A percentile compares a stretch with the other conserved stretches of the same genome.
Conservation (phyloP, 64 coral and sea anemone genomes). For the Montipora efflorescens region DNA sequence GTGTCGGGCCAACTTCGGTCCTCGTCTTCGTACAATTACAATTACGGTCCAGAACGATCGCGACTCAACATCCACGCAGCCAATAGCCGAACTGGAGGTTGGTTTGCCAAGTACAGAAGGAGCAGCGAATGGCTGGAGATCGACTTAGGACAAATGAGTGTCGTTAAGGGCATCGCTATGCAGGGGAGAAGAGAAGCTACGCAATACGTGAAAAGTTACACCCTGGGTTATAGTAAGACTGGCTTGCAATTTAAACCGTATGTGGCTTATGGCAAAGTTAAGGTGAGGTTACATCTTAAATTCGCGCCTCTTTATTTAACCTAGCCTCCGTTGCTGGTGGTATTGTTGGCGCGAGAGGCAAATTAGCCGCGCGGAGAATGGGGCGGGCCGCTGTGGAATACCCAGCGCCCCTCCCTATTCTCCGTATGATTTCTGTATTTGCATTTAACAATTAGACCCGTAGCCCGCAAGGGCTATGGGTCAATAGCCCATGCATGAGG, state of each 20-base stretch:
- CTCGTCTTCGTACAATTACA: slow-evolving; percentile 69
- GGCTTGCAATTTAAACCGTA: slow-evolving; percentile 71
- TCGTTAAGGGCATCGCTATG: slow-evolving; percentile 82
- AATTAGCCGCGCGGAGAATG: too few species aligned
- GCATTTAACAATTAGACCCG: too few species aligned
- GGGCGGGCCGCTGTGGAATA: too few species aligned
- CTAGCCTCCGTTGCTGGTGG: background rate
- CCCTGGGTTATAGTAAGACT: slow-evolving; percentile 60
- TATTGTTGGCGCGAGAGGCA: too few species aligned
- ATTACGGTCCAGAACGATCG: slow-evolving; percentile 80
- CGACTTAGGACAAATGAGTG: slow-evolving; percentile 58
- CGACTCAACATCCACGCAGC: slow-evolving; percentile 68
- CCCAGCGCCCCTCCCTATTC: too few species aligned
- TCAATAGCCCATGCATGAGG: too few species aligned
- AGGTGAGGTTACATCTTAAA: background rate
- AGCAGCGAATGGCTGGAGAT: slow-evolving; percentile 75
- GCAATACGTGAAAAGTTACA: slow-evolving; percentile 81
- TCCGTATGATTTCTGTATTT: too few species aligned
- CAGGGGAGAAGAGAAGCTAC: slow-evolving; percentile 83
- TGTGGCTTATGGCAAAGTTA: slow-evolving; percentile 75
- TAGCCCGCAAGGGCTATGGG: too few species aligned
- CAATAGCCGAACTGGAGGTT: slow-evolving; percentile 72
- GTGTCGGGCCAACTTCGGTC: slow-evolving; percentile 71
- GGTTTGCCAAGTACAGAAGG: slow-evolving; percentile 70
- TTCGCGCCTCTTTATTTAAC: background rate